These are phyloP conservation scores for Falcunculus frontatus DNA, from an alignment of 2,113 vertebrate species.

Conservation along the genomic window DNA sequence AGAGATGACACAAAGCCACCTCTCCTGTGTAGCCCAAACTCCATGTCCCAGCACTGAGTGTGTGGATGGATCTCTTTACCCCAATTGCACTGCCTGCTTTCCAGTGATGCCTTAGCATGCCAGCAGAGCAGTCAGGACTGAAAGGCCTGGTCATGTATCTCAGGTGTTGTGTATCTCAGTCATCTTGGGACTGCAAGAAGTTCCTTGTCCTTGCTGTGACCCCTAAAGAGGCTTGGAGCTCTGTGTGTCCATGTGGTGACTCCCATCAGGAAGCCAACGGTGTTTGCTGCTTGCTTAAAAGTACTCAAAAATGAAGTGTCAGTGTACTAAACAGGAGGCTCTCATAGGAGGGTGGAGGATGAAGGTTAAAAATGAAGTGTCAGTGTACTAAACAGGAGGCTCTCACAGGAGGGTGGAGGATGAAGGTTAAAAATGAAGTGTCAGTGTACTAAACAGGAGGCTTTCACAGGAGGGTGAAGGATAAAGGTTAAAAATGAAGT, in stretches of 20 bases:
- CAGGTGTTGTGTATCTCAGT: accelerated
- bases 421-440: background rate
- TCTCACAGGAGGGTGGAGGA: background rate
- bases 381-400: background rate
- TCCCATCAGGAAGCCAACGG: background rate
- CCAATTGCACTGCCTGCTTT: accelerated
- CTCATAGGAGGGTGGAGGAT: background rate
- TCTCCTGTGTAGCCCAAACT: background rate
- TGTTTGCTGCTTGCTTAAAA: background rate
- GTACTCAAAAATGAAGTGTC: background rate
- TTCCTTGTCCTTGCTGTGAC: background rate
- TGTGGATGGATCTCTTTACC: background rate
- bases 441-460: background rate
- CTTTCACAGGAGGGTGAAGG: background rate
- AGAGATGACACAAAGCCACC: background rate
- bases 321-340: background rate
- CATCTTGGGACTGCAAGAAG: background rate
- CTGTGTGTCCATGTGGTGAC: background rate
- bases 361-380: background rate
- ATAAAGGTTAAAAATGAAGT: background rate
- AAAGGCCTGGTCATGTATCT: background rate
- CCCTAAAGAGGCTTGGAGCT: background rate
- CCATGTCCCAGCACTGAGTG: accelerated
- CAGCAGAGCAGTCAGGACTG: background rate
- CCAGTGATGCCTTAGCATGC: background rate